phyloP scores from a whole-genome alignment of 2,113 vertebrate species.

The Eidolon helvum region DNA sequence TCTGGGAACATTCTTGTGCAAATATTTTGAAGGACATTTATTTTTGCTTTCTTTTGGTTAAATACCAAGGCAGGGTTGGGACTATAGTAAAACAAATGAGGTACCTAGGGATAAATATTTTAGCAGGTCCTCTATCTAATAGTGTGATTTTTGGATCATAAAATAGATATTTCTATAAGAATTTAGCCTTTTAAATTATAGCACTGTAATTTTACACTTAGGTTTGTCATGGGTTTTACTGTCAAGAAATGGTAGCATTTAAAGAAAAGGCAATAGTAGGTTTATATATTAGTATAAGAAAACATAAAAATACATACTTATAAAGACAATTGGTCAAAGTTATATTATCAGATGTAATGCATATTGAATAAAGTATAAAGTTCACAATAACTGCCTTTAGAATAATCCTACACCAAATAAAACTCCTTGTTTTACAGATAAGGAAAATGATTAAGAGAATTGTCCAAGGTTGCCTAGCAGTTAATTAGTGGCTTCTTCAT shows the following conservation, averaged over 20 bases:
- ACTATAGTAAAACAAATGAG: neutral
- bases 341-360: neutral
- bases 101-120: neutral
- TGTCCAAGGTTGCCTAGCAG: neutral
- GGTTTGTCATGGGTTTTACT: neutral
- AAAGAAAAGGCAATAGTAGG: neutral
- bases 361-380: neutral
- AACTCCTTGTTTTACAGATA: neutral
- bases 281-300: neutral
- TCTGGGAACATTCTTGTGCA: neutral
- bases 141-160: neutral
- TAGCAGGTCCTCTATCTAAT: neutral
- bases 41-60: neutral
- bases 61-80: neutral
- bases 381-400: neutral
- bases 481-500: neutral
- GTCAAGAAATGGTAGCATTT: neutral
- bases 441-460: neutral
- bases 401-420: neutral
- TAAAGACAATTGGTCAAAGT: neutral
- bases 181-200: neutral
- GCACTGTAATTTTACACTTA: neutral
- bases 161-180: neutral
- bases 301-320: neutral
- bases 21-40: neutral